These are phyloP conservation scores for Trematomus bernacchii DNA, from an alignment of 2,797 vertebrate genomes.

Conservation along the genomic window DNA sequence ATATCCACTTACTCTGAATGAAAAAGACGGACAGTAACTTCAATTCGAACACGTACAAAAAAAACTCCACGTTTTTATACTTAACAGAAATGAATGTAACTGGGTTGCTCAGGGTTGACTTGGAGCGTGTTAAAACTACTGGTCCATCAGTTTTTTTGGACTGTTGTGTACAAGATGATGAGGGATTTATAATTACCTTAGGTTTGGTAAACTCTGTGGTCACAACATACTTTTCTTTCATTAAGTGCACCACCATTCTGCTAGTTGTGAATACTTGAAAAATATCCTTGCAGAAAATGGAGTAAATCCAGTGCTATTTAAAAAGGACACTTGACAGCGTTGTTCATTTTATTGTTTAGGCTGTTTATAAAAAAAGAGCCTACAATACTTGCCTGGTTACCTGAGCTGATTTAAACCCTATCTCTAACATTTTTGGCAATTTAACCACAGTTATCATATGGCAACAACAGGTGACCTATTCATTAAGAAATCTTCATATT, in stretches of 20 bases:
- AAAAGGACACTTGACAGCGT: constrained; percentile 35
- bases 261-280: constrained; percentile 58
- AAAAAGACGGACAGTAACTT: constrained; percentile 4
- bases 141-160: constrained; percentile 85
- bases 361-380: constrained; percentile 52
- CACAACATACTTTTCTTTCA: constrained; percentile 53
- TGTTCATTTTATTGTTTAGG: constrained; percentile 33
- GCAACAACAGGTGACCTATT: constrained; percentile 5
- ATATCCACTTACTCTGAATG: neutral
- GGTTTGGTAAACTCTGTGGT: too few species aligned
- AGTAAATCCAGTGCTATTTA: constrained; percentile 20
- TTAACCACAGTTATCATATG: neutral
- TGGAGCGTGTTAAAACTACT: constrained; percentile 86
- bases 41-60: constrained; percentile 68
- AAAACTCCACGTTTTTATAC: constrained; percentile 85
- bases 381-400: constrained; percentile 66
- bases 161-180: constrained; percentile 73
- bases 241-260: constrained; percentile 37
- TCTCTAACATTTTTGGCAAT: neutral
- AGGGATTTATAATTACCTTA: constrained; percentile 15
- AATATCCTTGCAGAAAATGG: constrained; percentile 32
- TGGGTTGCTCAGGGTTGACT: constrained; percentile 93
- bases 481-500: neutral
- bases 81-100: constrained; percentile 94
- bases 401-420: constrained; percentile 26